Conservation (phyloP, 1,140 invertebrate genomes). For the Sarcophaga peregrina region DNA sequence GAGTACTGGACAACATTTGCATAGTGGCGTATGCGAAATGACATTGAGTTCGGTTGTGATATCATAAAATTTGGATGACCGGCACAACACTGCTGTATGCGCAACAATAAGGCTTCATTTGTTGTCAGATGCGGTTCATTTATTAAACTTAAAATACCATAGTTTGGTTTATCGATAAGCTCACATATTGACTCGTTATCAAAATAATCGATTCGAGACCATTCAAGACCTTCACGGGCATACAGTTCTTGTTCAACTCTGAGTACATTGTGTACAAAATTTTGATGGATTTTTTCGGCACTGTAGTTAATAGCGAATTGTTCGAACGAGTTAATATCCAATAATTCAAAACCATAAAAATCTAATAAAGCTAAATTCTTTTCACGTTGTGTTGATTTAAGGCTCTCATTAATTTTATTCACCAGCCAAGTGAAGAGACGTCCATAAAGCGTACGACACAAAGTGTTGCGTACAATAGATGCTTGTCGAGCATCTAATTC, state of each 20-base stretch:
- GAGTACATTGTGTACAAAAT: constrained; percentile 61
- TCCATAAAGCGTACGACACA: constrained; percentile 80
- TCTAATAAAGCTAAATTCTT: constrained; percentile 80
- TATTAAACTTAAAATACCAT: constrained; percentile 74
- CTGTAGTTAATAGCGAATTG: constrained; percentile 92
- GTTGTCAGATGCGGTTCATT: constrained; percentile 80
- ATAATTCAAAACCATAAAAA: constrained; percentile 89
- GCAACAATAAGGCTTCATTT: constrained; percentile 79
- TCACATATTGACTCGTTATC: constrained; percentile 74
- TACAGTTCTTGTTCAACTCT: constrained; percentile 86
- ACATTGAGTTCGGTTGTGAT: constrained; percentile 62
- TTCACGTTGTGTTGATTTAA: constrained; percentile 73
- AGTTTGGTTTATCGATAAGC: constrained; percentile 64
- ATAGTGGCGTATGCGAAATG: constrained; percentile 73
- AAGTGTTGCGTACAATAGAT: constrained; percentile 69
- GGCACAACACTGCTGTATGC: constrained; percentile 76
- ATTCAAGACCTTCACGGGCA: constrained; percentile 79
- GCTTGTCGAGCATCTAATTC: constrained; percentile 75
- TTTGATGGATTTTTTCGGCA: constrained; percentile 86
- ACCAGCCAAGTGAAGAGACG: constrained; percentile 84
- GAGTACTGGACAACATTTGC: constrained; percentile 75
- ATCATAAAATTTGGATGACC: constrained; percentile 73
- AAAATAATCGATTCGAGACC: constrained; percentile 74
- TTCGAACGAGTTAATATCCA: constrained; percentile 79
- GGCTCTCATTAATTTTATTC: constrained; percentile 76